Base-by-base conservation (phyloP, 2,797 vertebrate genomes). In the Agapornis canus region DNA sequence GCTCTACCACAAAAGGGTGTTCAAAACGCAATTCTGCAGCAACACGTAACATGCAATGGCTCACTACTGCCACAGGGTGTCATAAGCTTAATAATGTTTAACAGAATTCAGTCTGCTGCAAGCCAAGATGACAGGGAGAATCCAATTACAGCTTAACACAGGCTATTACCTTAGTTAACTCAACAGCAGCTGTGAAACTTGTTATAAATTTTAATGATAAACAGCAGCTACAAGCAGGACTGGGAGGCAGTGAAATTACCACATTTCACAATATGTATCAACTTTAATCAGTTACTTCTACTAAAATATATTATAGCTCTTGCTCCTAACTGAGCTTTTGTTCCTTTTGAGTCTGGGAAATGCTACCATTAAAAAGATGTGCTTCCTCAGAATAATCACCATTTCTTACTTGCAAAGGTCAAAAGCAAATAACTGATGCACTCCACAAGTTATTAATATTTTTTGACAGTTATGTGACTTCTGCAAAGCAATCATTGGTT, bases 41-140 rank as follows among this genome's bases (percentile, higher is more conserved):
- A 87, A 18, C 17, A 68, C 13, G 20, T 7, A 18, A 64, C 37
- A 86, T 83, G 96, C 83, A 97, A 51, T 95, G 82, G 82, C 95
- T 92, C 29, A 29, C 27, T 71, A 57, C 78, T 76, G 77, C 97
- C 97, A 98, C 97, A 96, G 95, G 97, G 95, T 97, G 97, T 97
- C 97, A 97, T 85, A 96, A 96, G 96, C 85, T 96, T 91, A 97
- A 95, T 95, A 86, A 97, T 27, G 71, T 95, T 96, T 91, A 93
- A 94, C 83, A 61, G 71, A 85, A 79, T 71, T 90, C 91, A 73
- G 79, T 80, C 68, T 4, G 11, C 47, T 89, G 52, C 42, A 68
- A 87, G 61, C 31, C 35, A 93, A 68, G 82, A 89, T 66, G 71
- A 91, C 75, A 57, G 45, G 35, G 75, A 90, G 61, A 85, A 31